Conservation (phyloP, 2,888 invertebrate genomes). For the Drosophila neutralis region DNA sequence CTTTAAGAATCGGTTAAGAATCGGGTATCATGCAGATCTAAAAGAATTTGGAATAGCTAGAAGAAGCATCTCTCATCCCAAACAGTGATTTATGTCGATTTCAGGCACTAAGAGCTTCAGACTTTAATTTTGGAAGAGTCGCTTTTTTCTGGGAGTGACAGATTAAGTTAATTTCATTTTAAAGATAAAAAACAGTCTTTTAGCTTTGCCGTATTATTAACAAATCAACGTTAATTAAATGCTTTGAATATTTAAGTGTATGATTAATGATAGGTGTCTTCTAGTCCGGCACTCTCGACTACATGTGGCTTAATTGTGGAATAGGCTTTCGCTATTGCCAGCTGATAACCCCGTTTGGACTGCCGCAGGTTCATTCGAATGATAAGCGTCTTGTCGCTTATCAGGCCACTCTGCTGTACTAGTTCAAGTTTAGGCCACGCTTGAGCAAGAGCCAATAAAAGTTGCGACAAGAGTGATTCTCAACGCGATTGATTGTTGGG, state of each 20-base stretch:
- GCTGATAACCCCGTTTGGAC: slow-evolving; percentile 61
- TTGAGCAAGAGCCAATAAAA: slow-evolving; percentile 46
- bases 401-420: slow-evolving; percentile 29
- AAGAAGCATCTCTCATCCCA: not conserved
- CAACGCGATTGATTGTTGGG: slow-evolving; percentile 6
- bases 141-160: not conserved
- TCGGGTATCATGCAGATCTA: not conserved
- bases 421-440: slow-evolving; percentile 67
- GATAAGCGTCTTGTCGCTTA: slow-evolving; percentile 26
- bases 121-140: not conserved
- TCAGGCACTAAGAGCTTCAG: not conserved
- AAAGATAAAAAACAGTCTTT: not conserved
- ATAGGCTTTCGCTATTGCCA: slow-evolving; percentile 1
- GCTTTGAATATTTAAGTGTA: not conserved
- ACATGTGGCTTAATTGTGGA: not conserved
- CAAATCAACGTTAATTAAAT: not conserved
- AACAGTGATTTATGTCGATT: not conserved
- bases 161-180: not conserved
- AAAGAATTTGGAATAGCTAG: too few relatives aligned
- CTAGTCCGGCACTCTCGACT: not conserved
- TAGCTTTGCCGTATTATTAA: not conserved
- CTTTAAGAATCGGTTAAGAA: not conserved
- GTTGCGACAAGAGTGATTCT: slow-evolving; percentile 47
- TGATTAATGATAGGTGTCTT: not conserved
- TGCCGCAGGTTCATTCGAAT: slow-evolving; percentile 46